Evolutionary conservation across 2,888 invertebrate species (phyloP).

Genomic region (Andrena bucephala): DNA sequence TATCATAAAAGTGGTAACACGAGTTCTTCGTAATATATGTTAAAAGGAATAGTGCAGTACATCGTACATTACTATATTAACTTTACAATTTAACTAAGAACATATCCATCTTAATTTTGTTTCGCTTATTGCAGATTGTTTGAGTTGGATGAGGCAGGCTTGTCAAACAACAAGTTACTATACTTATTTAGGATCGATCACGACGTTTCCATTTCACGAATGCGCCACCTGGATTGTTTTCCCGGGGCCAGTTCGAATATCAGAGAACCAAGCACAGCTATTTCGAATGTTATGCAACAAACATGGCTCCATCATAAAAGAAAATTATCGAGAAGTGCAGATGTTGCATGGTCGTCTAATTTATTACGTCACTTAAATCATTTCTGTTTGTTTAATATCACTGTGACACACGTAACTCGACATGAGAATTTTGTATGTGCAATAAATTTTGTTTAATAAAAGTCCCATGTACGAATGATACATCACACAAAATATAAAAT

Average conservation of each 20-base stretch:
- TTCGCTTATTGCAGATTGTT: constrained; percentile 55
- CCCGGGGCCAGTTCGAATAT: constrained; percentile 74
- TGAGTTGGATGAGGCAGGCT: constrained; percentile 72
- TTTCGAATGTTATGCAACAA: constrained; percentile 58
- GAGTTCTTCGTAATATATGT: no score
- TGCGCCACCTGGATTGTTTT: constrained; percentile 78
- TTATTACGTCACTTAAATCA: constrained; percentile 51
- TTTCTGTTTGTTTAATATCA: background rate
- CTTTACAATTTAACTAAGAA: background rate
- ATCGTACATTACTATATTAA: background rate
- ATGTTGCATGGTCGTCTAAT: constrained; percentile 58
- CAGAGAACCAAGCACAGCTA: constrained; percentile 70
- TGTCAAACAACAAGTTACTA: constrained; percentile 72
- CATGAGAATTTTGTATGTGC: background rate
- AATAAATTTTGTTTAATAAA: constrained; percentile 1
- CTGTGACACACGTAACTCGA: background rate
- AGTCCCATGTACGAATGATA: background rate
- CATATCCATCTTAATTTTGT: background rate
- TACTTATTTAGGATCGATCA: constrained; percentile 75
- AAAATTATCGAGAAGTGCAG: constrained; percentile 64
- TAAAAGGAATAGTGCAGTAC: no score
- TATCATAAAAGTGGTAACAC: no score
- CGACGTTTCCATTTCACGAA: constrained; percentile 74
- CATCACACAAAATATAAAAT: background rate
- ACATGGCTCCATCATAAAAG: constrained; percentile 39